Conservation (phyloP, 2,888 invertebrate genomes). For the Hydroisotoma schaefferi region DNA sequence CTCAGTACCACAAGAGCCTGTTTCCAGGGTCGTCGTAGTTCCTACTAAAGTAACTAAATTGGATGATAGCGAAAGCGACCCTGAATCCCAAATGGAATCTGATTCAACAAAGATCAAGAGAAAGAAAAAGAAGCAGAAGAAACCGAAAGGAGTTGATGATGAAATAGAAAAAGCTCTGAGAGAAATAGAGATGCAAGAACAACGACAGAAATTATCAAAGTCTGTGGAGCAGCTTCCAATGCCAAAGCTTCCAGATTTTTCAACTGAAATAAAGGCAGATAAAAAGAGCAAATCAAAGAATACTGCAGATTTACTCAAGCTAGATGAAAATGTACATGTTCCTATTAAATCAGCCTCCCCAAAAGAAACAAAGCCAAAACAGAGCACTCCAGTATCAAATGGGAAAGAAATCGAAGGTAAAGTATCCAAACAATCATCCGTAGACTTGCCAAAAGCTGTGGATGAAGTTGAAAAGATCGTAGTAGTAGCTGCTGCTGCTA, state of each 20-base stretch:
- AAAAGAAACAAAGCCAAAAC: no score
- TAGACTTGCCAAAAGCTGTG: no score
- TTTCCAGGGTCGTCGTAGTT: background rate
- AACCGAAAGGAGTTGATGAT: constrained; percentile 32
- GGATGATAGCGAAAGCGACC: background rate
- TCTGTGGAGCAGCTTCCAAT: background rate
- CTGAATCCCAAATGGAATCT: constrained; percentile 11
- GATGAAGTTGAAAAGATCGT: no score
- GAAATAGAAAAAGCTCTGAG: constrained; percentile 41
- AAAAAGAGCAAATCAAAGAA: background rate
- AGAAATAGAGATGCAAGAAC: constrained; percentile 33
- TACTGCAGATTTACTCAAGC: background rate
- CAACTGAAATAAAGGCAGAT: background rate
- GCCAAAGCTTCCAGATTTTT: background rate
- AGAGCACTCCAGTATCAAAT: no score
- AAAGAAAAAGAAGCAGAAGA: constrained; percentile 37
- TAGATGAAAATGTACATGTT: background rate
- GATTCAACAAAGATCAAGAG: constrained; percentile 7
- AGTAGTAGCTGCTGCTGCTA: no score
- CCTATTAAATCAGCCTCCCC: background rate
- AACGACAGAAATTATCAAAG: background rate
- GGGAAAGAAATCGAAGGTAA: no score
- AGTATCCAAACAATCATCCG: no score
- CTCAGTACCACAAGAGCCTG: background rate
- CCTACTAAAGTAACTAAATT: background rate